A percentile compares a stretch with the other conserved stretches of the same genome.
Conservation (phyloP, 2,888 invertebrate genomes). For the Liodrosophila aerea region DNA sequence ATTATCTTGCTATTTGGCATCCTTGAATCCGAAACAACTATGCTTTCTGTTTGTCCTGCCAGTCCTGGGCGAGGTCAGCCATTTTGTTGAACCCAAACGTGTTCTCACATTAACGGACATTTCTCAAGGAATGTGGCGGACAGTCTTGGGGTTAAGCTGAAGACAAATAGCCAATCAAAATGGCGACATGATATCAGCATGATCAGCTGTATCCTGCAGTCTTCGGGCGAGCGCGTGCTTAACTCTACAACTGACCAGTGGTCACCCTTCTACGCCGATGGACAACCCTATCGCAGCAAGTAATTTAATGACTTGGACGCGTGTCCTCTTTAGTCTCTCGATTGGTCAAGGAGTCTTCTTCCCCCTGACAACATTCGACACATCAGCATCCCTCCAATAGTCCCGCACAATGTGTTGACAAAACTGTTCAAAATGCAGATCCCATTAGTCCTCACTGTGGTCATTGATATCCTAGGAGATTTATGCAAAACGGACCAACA, state of each 20-base stretch:
- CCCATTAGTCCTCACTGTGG: slow-evolving; percentile 24
- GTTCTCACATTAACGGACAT: slow-evolving; percentile 75
- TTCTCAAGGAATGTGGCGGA: slow-evolving; percentile 51
- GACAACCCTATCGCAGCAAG: slow-evolving; percentile 29
- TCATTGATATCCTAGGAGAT: slow-evolving; percentile 22
- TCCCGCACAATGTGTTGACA: slow-evolving; percentile 23
- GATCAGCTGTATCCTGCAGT: neutral
- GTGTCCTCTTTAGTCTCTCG: slow-evolving; percentile 52
- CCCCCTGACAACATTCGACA: slow-evolving; percentile 35
- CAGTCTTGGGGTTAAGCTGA: neutral
- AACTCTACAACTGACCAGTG: slow-evolving; percentile 44
- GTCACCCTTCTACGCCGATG: slow-evolving; percentile 23
- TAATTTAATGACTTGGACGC: slow-evolving; percentile 46
- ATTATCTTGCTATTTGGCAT: slow-evolving; percentile 58
- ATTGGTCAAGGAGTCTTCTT: slow-evolving; percentile 25
- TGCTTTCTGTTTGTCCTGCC: slow-evolving; percentile 11
- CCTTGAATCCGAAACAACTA: slow-evolving; percentile 34
- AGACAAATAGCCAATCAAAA: slow-evolving; percentile 11
- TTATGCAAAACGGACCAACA: slow-evolving; percentile 31
- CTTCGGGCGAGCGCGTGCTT: slow-evolving; percentile 33
- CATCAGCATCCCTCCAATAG: slow-evolving; percentile 30
- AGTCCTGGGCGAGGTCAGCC: slow-evolving; percentile 57
- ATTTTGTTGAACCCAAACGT: slow-evolving; percentile 62
- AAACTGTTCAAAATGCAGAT: slow-evolving; percentile 20
- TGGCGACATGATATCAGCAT: slow-evolving; percentile 10